These are phyloP conservation scores for Gallirallus australis DNA, from an alignment of 2,797 vertebrate species.

Conservation along the genomic window DNA sequence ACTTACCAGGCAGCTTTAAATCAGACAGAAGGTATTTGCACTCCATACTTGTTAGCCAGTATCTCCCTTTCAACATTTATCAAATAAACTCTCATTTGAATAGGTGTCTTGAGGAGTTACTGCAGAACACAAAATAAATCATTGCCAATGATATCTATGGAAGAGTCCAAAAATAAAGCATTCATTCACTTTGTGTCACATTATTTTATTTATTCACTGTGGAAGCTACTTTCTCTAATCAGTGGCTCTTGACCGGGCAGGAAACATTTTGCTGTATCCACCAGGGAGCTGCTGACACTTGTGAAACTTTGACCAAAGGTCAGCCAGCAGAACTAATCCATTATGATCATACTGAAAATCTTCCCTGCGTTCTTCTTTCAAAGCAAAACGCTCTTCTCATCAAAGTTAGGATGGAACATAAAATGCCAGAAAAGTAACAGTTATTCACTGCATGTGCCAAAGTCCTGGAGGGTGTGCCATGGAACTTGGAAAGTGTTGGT, in stretches of 20 bases:
- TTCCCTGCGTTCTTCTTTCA: not conserved
- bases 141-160: not conserved
- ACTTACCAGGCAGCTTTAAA: not conserved
- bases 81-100: not conserved
- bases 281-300: not conserved
- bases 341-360: not conserved
- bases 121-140: slow-evolving; percentile 41
- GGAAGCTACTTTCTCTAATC: not conserved
- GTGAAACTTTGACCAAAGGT: not conserved
- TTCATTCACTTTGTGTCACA: slow-evolving; percentile 18
- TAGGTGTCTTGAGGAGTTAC: not conserved
- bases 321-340: not conserved
- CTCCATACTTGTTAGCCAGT: not conserved
- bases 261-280: not conserved
- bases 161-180: slow-evolving; percentile 41
- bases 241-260: not conserved
- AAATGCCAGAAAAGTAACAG: not conserved
- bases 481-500: not conserved
- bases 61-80: slow-evolving; percentile 6
- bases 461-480: not conserved
- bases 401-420: not conserved
- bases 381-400: not conserved
- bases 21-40: slow-evolving; percentile 27
- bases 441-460: not conserved
- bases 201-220: not conserved